Evolutionary conservation across 2,797 vertebrate genomes (phyloP).

Genomic region (Pygocentrus nattereri): DNA sequence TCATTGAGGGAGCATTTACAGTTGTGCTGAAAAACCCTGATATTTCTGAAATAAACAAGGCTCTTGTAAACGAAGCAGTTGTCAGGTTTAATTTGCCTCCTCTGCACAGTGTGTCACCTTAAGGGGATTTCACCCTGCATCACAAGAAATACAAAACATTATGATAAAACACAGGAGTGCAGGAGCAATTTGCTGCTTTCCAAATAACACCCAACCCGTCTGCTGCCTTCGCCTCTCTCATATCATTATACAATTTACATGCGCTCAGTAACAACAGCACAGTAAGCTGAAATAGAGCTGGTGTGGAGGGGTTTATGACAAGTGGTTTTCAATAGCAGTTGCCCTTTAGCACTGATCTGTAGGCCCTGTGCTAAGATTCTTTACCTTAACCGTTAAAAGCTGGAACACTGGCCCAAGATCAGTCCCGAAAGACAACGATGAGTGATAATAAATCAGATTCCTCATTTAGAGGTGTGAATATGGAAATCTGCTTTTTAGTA

Average conservation of each 20-base stretch:
- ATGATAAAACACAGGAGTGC: conserved; percentile 65
- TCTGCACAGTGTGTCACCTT: conserved; percentile 65
- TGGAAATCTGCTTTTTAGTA: conserved; percentile 45
- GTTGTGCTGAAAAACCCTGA: conserved; percentile 62
- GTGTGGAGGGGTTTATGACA: conserved; percentile 17
- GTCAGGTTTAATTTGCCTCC: conserved; percentile 76
- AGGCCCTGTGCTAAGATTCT: neutral
- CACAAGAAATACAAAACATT: conserved; percentile 50
- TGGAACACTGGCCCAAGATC: neutral
- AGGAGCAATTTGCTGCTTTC: conserved; percentile 71
- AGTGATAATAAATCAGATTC: conserved; percentile 40
- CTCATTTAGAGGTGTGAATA: conserved; percentile 52
- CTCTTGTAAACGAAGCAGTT: conserved; percentile 75
- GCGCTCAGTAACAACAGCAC: conserved; percentile 52
- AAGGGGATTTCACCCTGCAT: conserved; percentile 62
- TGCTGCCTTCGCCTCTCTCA: conserved; percentile 24
- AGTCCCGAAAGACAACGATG: neutral
- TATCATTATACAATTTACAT: conserved; percentile 65
- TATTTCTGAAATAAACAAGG: conserved; percentile 71
- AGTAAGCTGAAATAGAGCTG: conserved; percentile 48
- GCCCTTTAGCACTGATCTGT: neutral
- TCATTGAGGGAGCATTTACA: conserved; percentile 67
- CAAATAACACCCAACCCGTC: conserved; percentile 62
- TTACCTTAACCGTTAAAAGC: neutral
- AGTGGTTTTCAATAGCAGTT: neutral